Conservation (phyloP, 2,797 vertebrate species). For the Micropoecilia bifurca region DNA sequence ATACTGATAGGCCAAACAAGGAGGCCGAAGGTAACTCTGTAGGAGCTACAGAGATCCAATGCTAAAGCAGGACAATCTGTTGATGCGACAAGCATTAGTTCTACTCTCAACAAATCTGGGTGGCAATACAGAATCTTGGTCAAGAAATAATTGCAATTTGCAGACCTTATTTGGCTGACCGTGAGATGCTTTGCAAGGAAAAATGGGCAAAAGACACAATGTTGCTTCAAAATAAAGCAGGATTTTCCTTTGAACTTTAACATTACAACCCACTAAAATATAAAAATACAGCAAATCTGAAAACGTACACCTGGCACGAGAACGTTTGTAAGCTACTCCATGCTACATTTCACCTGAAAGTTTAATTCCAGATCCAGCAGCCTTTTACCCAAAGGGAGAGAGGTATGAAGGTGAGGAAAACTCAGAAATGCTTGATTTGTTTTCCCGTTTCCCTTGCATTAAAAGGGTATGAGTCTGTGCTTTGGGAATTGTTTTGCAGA, state of each 20-base stretch:
- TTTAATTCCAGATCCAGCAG: constrained; percentile 41
- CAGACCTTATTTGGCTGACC: not conserved
- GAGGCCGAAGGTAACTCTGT: not conserved
- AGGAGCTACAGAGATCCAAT: not conserved
- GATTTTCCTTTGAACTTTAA: not conserved
- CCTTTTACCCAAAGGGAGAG: constrained; percentile 19
- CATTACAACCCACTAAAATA: not conserved
- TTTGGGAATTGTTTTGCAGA: constrained; percentile 57
- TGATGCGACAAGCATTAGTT: not conserved
- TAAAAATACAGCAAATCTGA: not conserved
- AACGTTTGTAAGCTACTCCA: constrained; percentile 17
- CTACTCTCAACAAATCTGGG: not conserved
- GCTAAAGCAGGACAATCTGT: not conserved
- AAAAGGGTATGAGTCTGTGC: constrained; percentile 39
- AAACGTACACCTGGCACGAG: not conserved
- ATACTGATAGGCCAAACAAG: not conserved
- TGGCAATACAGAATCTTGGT: not conserved
- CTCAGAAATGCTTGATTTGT: constrained; percentile 44
- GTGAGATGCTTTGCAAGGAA: not conserved
- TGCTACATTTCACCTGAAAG: constrained; percentile 27
- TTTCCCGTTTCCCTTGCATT: constrained; percentile 41
- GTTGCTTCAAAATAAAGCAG: not conserved
- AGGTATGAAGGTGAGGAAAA: not conserved
- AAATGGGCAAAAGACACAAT: not conserved
- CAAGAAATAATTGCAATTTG: not conserved